Evolutionary conservation across 2,797 vertebrate genomes (phyloP), one percentile per base, ranked within the genome.

Genomic region (Australoheros facetus): DNA sequence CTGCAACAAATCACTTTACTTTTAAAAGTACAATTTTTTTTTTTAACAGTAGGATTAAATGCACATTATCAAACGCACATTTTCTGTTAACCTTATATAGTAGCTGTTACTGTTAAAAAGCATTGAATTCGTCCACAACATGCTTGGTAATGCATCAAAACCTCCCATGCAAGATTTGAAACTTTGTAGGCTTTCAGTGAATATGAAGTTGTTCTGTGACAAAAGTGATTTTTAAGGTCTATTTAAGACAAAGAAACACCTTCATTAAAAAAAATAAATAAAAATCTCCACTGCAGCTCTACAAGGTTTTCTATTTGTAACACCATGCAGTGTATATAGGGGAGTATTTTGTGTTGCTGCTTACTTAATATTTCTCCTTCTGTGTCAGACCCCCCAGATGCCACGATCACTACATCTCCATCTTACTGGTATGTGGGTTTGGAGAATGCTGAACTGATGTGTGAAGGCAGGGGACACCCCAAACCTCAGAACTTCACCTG

Each of bases 361-460:
- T 11, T 71, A 17, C 72, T 80, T 17, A 42, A 1, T 59, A 6
- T 79, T 4, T 85, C 45, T 90, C 12, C 86, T 58, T 85, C 19
- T 88, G 21, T 81, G 7, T 76, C 92, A 96, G 96, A 94, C 81
- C 94, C 95, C 73, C 96, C 96, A 17, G 94, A 95, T 55, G 90
- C 94, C 71, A 81, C 55, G 58, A 88, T 96, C 81, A 42, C 85
- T 16, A 7, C 85, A 0, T 59, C 75, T 1, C 34, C 89, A 4
- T 75, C 26, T 1, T 54, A 85, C 12, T 95, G 89, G 94, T 85
- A 80, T 14, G 73, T 79, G 12, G 95, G 94, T 4, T 19, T 87
- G 85, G 80, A 92, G 14, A 79, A 88, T 1, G 95, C 87, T 0
- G 92, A 94, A 83, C 91, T 96, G 76, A 54, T 5, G 48, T 96